phyloP scores from a whole-genome alignment of 2,797 vertebrate genomes.

The Carcharodon carcharias region DNA sequence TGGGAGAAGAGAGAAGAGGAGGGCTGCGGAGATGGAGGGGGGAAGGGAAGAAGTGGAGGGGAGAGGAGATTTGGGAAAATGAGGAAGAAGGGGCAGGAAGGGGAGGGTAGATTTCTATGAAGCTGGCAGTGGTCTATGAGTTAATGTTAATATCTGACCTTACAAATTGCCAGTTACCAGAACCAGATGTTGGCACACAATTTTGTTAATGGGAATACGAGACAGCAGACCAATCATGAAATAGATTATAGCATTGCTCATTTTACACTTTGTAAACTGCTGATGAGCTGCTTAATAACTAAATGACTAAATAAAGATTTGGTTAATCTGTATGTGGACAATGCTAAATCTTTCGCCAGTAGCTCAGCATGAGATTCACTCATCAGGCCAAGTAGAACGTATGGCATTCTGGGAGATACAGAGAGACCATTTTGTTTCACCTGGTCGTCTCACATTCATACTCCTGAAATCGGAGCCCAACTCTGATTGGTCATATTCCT shows the following conservation, averaged over 20 bases:
- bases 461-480: background rate
- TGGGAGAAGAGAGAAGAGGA: no score
- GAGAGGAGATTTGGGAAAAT: no score
- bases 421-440: no score
- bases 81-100: no score
- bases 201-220: background rate
- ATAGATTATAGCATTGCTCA: background rate
- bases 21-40: no score
- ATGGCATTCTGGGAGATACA: no score
- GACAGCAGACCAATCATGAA: no score
- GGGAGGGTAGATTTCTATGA: no score
- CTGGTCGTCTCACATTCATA: background rate
- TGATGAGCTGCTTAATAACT: background rate
- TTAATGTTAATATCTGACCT: background rate
- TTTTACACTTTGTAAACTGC: background rate
- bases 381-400: no score
- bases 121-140: no score
- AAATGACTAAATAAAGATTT: background rate
- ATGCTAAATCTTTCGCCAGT: background rate
- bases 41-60: no score
- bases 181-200: background rate
- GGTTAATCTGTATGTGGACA: background rate
- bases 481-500: background rate
- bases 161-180: background rate
- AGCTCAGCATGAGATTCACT: background rate